These are phyloP conservation scores for Tretioscincus oriximinensis DNA, from an alignment of 2,113 vertebrate species.

Conservation along the genomic window DNA sequence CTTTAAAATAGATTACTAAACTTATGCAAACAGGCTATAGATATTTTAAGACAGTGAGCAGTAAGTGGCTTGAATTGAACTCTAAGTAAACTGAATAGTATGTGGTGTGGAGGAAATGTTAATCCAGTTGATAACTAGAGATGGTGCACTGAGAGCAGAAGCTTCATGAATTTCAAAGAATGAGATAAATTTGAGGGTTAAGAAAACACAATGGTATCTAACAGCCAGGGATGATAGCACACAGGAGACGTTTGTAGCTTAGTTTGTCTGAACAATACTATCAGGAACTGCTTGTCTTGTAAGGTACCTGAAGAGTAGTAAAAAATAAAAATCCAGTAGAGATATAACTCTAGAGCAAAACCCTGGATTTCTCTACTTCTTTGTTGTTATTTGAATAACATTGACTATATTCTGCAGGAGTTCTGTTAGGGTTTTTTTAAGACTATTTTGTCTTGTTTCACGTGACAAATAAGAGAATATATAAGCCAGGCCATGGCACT, in stretches of 20 bases:
- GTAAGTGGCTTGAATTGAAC: background rate
- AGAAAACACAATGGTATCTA: slow-evolving; percentile 38
- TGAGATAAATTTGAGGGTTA: slow-evolving; percentile 18
- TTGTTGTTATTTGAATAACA: no score
- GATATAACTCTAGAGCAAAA: slow-evolving; percentile 29
- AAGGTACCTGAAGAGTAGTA: slow-evolving; percentile 27
- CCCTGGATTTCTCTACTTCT: no score
- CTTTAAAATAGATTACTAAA: no score
- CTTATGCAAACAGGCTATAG: no score
- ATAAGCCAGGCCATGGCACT: background rate
- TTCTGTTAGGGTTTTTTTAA: background rate
- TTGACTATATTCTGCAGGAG: no score
- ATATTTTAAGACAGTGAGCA: slow-evolving; percentile 26
- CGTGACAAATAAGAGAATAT: background rate
- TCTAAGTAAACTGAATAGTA: no score
- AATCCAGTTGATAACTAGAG: slow-evolving; percentile 31
- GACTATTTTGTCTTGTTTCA: background rate
- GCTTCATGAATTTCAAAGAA: slow-evolving; percentile 33
- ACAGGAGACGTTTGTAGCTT: slow-evolving; percentile 43
- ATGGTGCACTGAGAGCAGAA: slow-evolving; percentile 35
- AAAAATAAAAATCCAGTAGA: slow-evolving; percentile 13
- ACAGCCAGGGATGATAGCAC: slow-evolving; percentile 37
- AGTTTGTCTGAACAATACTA: slow-evolving; percentile 45
- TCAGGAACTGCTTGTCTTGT: slow-evolving; percentile 30
- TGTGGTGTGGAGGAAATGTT: background rate